A percentile compares a stretch with the other conserved stretches of the same genome.
phyloP scores from a whole-genome alignment of 1,140 invertebrate species.

The Plutomurus gul region DNA sequence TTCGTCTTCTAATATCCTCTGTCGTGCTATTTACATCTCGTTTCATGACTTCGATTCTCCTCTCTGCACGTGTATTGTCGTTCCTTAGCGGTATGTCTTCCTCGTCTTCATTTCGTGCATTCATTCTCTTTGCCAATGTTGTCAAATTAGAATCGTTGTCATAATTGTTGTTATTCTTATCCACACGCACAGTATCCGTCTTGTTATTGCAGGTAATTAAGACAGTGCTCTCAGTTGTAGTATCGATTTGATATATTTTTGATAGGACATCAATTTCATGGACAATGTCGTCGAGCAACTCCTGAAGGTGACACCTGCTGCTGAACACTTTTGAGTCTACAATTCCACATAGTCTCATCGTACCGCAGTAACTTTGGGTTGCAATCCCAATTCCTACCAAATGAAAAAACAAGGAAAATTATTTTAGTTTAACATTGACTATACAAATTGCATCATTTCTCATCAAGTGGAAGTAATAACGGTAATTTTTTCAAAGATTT shows the following conservation, averaged over 20 bases:
- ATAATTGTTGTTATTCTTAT: too few relatives aligned
- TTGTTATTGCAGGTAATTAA: not conserved
- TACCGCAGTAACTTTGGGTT: slow-evolving; percentile 42
- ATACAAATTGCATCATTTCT: too few relatives aligned
- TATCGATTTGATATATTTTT: not conserved
- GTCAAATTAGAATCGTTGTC: too few relatives aligned
- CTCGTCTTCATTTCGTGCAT: not conserved
- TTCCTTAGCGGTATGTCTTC: not conserved
- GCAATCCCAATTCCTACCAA: slow-evolving; percentile 43
- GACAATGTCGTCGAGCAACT: slow-evolving; percentile 40
- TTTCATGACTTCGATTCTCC: not conserved
- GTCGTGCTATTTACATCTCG: not conserved
- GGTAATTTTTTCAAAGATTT: too few relatives aligned
- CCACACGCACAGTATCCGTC: not conserved
- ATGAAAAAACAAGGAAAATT: not conserved
- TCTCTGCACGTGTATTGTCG: not conserved
- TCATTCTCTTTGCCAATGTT: too few relatives aligned
- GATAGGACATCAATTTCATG: slow-evolving; percentile 11
- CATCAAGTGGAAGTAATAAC: too few relatives aligned
- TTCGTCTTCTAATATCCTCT: not conserved
- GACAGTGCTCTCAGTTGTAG: not conserved
- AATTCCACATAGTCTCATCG: slow-evolving; percentile 34
- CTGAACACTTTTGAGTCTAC: slow-evolving; percentile 34
- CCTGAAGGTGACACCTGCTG: slow-evolving; percentile 10
- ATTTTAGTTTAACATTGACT: too few relatives aligned